A percentile compares a stretch with the other conserved stretches of the same genome.
Evolutionary conservation across 2,888 invertebrate genomes (phyloP).

Genomic region (Pristionchus mayeri): DNA sequence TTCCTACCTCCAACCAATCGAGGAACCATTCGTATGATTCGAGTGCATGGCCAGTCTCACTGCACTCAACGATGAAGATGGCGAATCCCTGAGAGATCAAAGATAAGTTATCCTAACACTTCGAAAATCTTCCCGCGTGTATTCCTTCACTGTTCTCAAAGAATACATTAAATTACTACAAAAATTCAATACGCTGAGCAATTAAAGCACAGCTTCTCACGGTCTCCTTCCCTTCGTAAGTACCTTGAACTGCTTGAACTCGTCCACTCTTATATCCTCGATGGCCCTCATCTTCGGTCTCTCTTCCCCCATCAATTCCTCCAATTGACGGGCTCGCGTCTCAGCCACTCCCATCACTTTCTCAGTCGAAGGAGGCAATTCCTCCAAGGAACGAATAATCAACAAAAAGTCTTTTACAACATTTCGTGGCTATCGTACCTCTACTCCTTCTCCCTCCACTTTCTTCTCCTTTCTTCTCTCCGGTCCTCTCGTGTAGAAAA

Average conservation of each 20-base stretch:
- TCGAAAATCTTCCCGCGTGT: no score
- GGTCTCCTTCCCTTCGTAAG: no score
- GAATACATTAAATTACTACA: no score
- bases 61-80: conserved; percentile 80
- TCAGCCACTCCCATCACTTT: conserved; percentile 55
- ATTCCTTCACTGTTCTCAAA: no score
- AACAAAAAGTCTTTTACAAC: no score
- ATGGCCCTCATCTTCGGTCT: conserved; percentile 10
- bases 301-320: conserved; percentile 52
- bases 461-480: not conserved
- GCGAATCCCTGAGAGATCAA: conserved; percentile 55
- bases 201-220: not conserved
- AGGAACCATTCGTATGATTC: conserved; percentile 79
- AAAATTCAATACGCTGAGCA: no score
- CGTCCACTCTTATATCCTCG: conserved; percentile 55
- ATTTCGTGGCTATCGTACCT: no score
- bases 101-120: not conserved
- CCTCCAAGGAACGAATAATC: conserved; percentile 50
- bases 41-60: conserved; percentile 80
- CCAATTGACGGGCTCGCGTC: conserved; percentile 51
- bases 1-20: conserved; percentile 78
- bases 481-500: conserved; percentile 54
- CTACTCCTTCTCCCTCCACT: not conserved
- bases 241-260: conserved; percentile 59
- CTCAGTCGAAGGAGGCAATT: conserved; percentile 45